phyloP scores from a whole-genome alignment of 2,797 vertebrate species.

The Pangasius sanitwongsei region DNA sequence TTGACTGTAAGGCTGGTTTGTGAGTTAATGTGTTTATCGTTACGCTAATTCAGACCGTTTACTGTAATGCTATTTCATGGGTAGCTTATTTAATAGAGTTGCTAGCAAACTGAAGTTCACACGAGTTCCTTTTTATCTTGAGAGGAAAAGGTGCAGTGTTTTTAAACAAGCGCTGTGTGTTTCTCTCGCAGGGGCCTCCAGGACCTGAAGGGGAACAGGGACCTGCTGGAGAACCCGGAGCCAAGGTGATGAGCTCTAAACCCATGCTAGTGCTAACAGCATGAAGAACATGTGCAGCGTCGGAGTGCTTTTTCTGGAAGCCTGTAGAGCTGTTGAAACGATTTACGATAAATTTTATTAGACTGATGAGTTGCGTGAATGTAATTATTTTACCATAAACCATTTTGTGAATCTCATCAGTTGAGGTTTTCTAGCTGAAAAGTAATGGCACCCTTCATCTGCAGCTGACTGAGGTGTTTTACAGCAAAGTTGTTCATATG shows the following conservation, averaged over 20 bases:
- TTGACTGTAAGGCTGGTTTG: background rate
- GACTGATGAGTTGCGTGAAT: background rate
- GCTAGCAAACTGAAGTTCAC: background rate
- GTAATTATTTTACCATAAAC: background rate
- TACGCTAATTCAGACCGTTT: background rate
- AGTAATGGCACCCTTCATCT: background rate
- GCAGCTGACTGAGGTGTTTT: background rate
- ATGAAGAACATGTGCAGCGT: background rate
- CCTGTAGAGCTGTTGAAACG: background rate
- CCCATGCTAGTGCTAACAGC: background rate
- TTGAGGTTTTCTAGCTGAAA: background rate
- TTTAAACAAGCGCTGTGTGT: background rate
- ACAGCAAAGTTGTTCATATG: background rate
- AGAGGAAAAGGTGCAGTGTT: background rate
- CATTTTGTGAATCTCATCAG: background rate
- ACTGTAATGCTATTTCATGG: background rate
- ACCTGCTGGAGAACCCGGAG: constrained; percentile 83
- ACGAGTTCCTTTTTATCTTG: background rate
- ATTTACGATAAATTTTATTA: background rate
- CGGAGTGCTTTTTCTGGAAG: background rate
- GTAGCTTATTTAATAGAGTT: background rate
- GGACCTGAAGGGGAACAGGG: constrained; percentile 89
- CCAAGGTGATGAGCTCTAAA: constrained; percentile 77
- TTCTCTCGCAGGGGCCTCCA: constrained; percentile 78
- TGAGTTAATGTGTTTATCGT: no score